Percentiles rank a stretch among this genome's conserved stretches.
Conservation (phyloP, 1,140 invertebrate species). For the Pseudomyrmex dendroicus region DNA sequence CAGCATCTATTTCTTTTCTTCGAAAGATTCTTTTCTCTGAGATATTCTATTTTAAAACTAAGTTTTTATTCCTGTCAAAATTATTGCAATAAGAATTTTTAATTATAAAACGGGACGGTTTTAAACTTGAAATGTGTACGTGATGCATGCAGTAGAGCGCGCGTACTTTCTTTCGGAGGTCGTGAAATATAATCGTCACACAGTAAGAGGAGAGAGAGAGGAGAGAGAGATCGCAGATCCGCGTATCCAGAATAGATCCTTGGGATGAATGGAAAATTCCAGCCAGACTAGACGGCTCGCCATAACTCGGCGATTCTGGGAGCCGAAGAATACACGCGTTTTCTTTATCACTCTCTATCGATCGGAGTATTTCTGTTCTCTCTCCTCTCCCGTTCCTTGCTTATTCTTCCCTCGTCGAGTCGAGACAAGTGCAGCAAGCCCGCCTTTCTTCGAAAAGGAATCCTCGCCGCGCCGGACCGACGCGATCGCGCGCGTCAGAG, state of each 20-base stretch:
- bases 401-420: conserved; percentile 17
- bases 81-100: neutral
- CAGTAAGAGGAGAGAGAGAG: neutral
- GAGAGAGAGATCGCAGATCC: neutral
- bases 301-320: conserved; percentile 50
- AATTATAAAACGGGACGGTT: neutral
- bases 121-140: neutral
- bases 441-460: conserved; percentile 10
- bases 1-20: too few relatives aligned
- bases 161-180: neutral
- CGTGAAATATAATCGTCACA: conserved; percentile 35
- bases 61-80: too few relatives aligned
- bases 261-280: conserved; percentile 42
- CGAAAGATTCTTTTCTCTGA: too few relatives aligned
- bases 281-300: conserved; percentile 41
- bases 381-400: neutral
- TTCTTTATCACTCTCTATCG: conserved; percentile 61
- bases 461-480: conserved; percentile 8
- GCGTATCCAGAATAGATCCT: conserved; percentile 24
- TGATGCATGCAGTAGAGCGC: neutral
- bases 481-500: conserved; percentile 59
- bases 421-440: conserved; percentile 31
- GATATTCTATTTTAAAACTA: neutral
- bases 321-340: neutral
- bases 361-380: conserved; percentile 46